Evolutionary conservation across 2,888 invertebrate genomes (phyloP).

Genomic region (Elegia similella): DNA sequence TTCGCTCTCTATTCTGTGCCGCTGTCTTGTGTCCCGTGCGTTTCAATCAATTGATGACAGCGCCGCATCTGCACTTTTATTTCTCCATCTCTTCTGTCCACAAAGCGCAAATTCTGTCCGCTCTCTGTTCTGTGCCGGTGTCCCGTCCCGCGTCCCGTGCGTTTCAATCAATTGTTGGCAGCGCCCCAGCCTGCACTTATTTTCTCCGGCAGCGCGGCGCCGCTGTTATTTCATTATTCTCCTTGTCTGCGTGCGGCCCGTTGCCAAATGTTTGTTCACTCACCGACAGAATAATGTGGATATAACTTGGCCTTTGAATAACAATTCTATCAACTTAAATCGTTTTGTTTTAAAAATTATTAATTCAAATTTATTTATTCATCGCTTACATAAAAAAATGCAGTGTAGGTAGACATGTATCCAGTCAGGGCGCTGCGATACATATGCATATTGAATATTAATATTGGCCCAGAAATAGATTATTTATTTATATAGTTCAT

Average conservation of each 20-base stretch:
- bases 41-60: constrained; percentile 63
- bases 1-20: not conserved
- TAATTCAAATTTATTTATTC: too few species aligned
- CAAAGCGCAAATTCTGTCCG: not conserved
- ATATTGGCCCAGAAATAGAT: too few species aligned
- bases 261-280: constrained; percentile 27
- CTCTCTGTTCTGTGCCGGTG: not conserved
- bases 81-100: not conserved
- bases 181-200: constrained; percentile 43
- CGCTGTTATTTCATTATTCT: constrained; percentile 44
- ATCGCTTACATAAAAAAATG: too few species aligned
- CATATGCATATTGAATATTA: too few species aligned
- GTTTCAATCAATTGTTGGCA: constrained; percentile 64
- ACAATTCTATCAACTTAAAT: not conserved
- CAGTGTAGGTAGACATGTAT: too few species aligned
- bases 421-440: too few species aligned
- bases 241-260: constrained; percentile 33
- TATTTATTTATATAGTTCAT: too few species aligned
- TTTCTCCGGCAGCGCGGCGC: constrained; percentile 52
- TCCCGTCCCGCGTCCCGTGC: constrained; percentile 15
- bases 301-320: constrained; percentile 2
- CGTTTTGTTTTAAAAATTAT: too few species aligned
- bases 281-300: constrained; percentile 4
- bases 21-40: constrained; percentile 16
- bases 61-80: constrained; percentile 40